Percentiles rank a stretch among this genome's conserved stretches.
phyloP scores from a whole-genome alignment of 2,888 invertebrate species.

The Acrobasis suavella region DNA sequence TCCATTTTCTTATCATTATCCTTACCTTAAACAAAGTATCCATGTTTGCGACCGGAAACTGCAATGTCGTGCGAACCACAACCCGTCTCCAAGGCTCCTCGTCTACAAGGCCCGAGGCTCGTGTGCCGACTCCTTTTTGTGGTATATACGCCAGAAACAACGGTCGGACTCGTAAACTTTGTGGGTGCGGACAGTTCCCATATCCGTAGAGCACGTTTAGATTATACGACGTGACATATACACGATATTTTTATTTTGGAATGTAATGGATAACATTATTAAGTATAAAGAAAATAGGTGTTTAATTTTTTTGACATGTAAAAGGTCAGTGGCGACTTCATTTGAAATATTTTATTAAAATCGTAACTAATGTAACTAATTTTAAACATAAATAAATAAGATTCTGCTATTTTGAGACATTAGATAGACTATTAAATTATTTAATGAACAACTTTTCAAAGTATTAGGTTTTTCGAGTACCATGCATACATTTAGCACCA shows the following conservation, averaged over 20 bases:
- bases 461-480: too few relatives aligned
- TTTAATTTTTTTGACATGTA: too few relatives aligned
- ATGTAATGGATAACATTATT: not conserved
- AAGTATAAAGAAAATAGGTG: not conserved
- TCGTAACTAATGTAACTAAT: too few relatives aligned
- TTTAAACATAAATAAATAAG: too few relatives aligned
- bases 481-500: too few relatives aligned
- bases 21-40: constrained; percentile 23
- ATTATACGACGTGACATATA: constrained; percentile 2
- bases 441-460: too few relatives aligned
- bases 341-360: too few relatives aligned
- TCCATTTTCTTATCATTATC: not conserved
- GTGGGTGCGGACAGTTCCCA: constrained; percentile 78
- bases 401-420: too few relatives aligned
- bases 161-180: constrained; percentile 46
- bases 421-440: too few relatives aligned
- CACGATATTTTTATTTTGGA: too few relatives aligned
- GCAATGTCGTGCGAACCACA: not conserved
- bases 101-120: constrained; percentile 30
- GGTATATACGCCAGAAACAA: constrained; percentile 57
- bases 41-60: constrained; percentile 8
- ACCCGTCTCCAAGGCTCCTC: constrained; percentile 34
- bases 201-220: constrained; percentile 45
- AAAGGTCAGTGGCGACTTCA: too few relatives aligned
- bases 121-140: constrained; percentile 62